Percentiles rank a stretch among this genome's conserved stretches.
Conservation (phyloP, 1,140 invertebrate species). For the Drosophila triauraria region DNA sequence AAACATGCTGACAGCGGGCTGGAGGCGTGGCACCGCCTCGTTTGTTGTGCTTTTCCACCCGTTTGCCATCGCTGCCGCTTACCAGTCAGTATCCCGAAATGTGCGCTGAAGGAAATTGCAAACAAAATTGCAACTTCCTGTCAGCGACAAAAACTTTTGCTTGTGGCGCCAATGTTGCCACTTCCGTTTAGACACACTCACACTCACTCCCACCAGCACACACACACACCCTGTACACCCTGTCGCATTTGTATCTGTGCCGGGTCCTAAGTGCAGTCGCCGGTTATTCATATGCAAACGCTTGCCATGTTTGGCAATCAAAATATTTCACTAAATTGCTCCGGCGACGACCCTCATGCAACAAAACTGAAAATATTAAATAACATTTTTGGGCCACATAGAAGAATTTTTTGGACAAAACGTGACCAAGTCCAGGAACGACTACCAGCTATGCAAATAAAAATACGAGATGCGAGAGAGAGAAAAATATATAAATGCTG, state of each 20-base stretch:
- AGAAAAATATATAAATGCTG: conserved; percentile 49
- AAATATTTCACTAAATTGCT: conserved; percentile 82
- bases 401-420: conserved; percentile 64
- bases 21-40: conserved; percentile 41
- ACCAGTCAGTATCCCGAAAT: conserved; percentile 46
- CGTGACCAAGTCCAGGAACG: conserved; percentile 59
- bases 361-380: conserved; percentile 78
- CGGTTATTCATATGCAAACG: conserved; percentile 80
- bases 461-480: conserved; percentile 1
- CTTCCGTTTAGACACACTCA: conserved; percentile 70
- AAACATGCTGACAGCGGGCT: conserved; percentile 74
- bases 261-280: conserved; percentile 74
- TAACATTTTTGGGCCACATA: conserved; percentile 54
- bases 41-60: conserved; percentile 31
- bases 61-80: background rate
- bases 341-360: conserved; percentile 29
- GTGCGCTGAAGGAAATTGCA: conserved; percentile 81
- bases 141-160: conserved; percentile 83
- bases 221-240: conserved; percentile 5
- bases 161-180: conserved; percentile 81
- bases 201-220: conserved; percentile 25
- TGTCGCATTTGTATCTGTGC: conserved; percentile 1
- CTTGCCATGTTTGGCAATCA: conserved; percentile 77
- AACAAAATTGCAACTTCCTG: conserved; percentile 84
- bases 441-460: conserved; percentile 36